Evolutionary conservation across 2,797 vertebrate genomes (phyloP).

Genomic region (Pelochelys cantorii): DNA sequence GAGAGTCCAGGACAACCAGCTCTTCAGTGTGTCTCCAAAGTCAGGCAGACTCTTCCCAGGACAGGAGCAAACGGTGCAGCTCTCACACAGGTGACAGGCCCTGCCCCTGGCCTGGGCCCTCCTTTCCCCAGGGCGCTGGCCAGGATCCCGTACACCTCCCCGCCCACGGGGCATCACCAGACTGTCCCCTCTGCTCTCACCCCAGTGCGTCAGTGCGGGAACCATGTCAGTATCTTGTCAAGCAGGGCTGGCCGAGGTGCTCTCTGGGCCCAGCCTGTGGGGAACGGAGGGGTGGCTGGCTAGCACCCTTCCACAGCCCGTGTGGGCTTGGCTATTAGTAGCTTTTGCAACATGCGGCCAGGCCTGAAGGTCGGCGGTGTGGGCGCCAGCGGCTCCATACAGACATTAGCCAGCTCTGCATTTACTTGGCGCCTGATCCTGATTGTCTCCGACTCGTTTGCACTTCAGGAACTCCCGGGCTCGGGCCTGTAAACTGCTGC

Average conservation of each 20-base stretch:
- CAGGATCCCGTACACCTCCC: background rate
- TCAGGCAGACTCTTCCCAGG: constrained; percentile 87
- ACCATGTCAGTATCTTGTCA: background rate
- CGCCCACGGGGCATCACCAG: background rate
- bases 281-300: background rate
- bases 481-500: background rate
- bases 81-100: constrained; percentile 88
- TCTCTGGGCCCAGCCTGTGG: background rate
- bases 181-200: background rate
- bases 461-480: background rate
- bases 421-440: background rate
- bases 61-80: constrained; percentile 85
- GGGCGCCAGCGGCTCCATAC: background rate
- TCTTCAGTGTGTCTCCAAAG: constrained; percentile 88
- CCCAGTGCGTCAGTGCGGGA: background rate
- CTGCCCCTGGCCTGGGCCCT: background rate
- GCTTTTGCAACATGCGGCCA: background rate
- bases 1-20: constrained; percentile 87
- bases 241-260: background rate
- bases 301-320: background rate
- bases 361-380: background rate
- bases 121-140: background rate
- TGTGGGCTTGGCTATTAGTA: background rate
- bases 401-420: too few relatives aligned
- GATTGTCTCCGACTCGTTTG: background rate